A percentile compares a stretch with the other conserved stretches of the same genome.
Evolutionary conservation across 2,888 invertebrate genomes (phyloP).

Genomic region (Kryphioiulus occultus): DNA sequence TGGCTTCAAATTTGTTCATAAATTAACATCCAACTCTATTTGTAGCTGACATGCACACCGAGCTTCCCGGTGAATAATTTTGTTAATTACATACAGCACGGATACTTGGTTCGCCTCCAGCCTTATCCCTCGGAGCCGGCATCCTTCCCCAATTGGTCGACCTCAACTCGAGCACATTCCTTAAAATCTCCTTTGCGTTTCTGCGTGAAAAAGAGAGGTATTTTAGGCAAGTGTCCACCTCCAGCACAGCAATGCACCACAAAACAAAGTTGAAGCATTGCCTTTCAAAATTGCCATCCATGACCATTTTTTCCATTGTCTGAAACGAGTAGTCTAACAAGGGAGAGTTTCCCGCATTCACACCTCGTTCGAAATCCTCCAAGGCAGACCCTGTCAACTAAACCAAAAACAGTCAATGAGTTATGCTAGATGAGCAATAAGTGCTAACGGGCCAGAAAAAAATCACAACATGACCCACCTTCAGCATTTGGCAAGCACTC

Average conservation of each 20-base stretch:
- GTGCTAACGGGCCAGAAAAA: background rate
- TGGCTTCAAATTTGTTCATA: no score
- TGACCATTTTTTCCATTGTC: background rate
- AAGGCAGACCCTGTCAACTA: conserved; percentile 58
- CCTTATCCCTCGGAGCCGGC: background rate
- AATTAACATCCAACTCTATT: no score
- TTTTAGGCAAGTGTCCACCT: background rate
- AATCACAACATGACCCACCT: conserved; percentile 67
- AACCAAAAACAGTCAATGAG: conserved; percentile 51
- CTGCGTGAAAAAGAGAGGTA: conserved; percentile 50
- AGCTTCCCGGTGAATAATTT: no score
- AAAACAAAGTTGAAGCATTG: background rate
- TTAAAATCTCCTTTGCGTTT: conserved; percentile 55
- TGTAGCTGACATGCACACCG: no score
- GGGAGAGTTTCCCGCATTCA: background rate
- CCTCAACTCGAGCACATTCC: conserved; percentile 56
- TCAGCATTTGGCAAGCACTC: conserved; percentile 83
- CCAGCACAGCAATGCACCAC: background rate
- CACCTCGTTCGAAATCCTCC: conserved; percentile 54
- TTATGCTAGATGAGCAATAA: background rate
- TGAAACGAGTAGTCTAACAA: background rate
- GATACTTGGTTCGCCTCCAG: background rate
- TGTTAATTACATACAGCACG: background rate
- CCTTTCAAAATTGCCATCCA: background rate
- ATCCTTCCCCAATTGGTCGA: conserved; percentile 56